A percentile compares a stretch with the other conserved stretches of the same genome.
Conservation (phyloP, 2,888 invertebrate genomes). For the Ophion slaviceki region DNA sequence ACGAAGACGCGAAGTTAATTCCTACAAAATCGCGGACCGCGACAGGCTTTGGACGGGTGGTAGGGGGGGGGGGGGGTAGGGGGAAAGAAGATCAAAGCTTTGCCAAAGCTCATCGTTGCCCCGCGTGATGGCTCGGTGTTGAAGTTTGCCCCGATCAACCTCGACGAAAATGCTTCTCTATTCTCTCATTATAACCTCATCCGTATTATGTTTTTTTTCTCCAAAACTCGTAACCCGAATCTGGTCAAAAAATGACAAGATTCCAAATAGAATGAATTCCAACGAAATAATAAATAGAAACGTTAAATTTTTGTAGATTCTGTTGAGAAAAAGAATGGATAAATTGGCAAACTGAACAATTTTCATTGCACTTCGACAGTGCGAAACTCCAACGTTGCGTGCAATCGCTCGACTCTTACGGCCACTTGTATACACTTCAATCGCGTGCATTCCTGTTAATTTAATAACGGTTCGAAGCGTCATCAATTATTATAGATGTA, state of each 20-base stretch:
- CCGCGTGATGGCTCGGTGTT: slow-evolving; percentile 66
- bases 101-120: slow-evolving; percentile 71
- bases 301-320: no score
- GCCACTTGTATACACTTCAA: slow-evolving; percentile 4
- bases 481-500: slow-evolving; percentile 69
- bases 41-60: neutral
- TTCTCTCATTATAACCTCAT: slow-evolving; percentile 12
- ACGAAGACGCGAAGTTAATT: slow-evolving; percentile 12
- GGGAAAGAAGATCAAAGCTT: slow-evolving; percentile 62
- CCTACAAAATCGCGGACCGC: neutral
- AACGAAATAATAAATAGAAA: no score
- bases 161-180: no score
- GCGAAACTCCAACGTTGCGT: slow-evolving; percentile 64
- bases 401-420: no score
- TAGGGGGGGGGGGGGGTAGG: neutral
- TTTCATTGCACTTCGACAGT: slow-evolving; percentile 39
- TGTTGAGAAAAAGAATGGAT: no score
- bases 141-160: no score
- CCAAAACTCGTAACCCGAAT: no score
- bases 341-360: no score
- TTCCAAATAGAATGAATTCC: no score
- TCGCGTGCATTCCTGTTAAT: slow-evolving; percentile 71
- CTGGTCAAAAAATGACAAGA: no score
- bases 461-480: slow-evolving; percentile 65
- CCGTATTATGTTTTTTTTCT: no score